Evolutionary conservation across 2,113 vertebrate genomes (phyloP), one percentile per base, ranked within the genome.

Genomic region (Calyptomena viridis): DNA sequence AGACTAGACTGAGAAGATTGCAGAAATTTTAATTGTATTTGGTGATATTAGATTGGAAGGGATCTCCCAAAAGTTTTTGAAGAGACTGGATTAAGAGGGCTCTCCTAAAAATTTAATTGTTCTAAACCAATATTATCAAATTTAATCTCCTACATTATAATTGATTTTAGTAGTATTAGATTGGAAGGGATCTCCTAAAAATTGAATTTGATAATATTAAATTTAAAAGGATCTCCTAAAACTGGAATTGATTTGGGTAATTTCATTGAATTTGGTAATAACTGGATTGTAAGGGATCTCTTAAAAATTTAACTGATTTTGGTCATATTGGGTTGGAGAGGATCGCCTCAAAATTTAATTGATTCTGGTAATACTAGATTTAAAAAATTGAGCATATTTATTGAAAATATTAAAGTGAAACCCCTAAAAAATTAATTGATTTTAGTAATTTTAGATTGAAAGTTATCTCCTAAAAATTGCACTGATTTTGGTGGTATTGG

Each of bases 241-340:
- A 42, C 19, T 30, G 40, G 28, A 40, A 12, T 63, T 28, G 37
- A 21, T 40, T 40, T 63, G 30, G 25, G 20, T 40, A 28, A 40
- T 40, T 46, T 46, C 19, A 20, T 46, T 46, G 18, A 46, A 20
- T 46, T 46, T 46, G 44, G 19, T 46, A 20, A 46, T 46, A 46
- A n/a, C n/a, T n/a, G n/a, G 11, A 1, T 0, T n/a, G 28, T 11
- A 30, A 47, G 46, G 19, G 14, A 10, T 47, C 46, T 47, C 13
- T 13, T 31, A 8, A 72, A 56, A 72, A 22, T 42, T 2, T 30
- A 49, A 31, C 21, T 56, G 30, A 4, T 49, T 71, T 72, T 64
- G 9, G 27, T 39, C 23, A 23, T 55, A 28, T 0, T 1, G 0
- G 16, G 5, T 42, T 49, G 55, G 8, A 76, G 69, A 30, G 4